These are phyloP conservation scores for Botia kubotai DNA, from an alignment of 2,797 vertebrate species.

Conservation along the genomic window DNA sequence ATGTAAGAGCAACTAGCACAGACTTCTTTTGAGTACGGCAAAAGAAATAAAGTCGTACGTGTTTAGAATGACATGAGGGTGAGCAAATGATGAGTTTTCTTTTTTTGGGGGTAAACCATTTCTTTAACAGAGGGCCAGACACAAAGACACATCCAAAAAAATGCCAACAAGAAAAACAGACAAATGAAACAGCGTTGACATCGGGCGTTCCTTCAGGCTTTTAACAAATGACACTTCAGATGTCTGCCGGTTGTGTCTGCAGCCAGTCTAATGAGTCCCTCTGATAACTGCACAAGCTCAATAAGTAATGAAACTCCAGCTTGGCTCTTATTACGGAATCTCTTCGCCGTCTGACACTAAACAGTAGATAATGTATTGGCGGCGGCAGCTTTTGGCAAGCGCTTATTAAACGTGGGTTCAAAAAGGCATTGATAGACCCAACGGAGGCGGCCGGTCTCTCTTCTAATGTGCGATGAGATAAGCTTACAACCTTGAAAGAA, in stretches of 20 bases:
- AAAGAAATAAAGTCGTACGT: not conserved
- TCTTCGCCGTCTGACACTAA: constrained; percentile 72
- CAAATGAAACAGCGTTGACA: constrained; percentile 69
- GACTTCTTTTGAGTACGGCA: not conserved
- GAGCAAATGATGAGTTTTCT: constrained; percentile 8
- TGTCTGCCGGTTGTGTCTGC: constrained; percentile 72
- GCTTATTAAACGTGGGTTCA: constrained; percentile 73
- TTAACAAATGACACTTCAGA: constrained; percentile 76
- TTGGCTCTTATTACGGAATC: constrained; percentile 69
- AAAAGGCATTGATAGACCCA: constrained; percentile 72
- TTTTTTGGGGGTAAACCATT: constrained; percentile 1
- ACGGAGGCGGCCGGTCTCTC: constrained; percentile 43
- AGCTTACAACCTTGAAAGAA: constrained; percentile 63
- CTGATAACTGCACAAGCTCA: constrained; percentile 73
- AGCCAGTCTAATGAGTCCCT: constrained; percentile 77
- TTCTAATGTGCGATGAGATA: constrained; percentile 67
- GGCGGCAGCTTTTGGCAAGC: constrained; percentile 65
- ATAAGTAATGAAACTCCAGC: constrained; percentile 78
- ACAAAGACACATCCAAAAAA: constrained; percentile 58
- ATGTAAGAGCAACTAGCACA: not conserved
- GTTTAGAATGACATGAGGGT: not conserved
- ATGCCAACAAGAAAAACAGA: constrained; percentile 60
- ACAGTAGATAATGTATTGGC: constrained; percentile 74
- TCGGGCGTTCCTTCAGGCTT: constrained; percentile 70
- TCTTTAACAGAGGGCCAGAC: constrained; percentile 59